Evolutionary conservation across 2,113 vertebrate species (phyloP).

Genomic region (Narcine bancroftii): DNA sequence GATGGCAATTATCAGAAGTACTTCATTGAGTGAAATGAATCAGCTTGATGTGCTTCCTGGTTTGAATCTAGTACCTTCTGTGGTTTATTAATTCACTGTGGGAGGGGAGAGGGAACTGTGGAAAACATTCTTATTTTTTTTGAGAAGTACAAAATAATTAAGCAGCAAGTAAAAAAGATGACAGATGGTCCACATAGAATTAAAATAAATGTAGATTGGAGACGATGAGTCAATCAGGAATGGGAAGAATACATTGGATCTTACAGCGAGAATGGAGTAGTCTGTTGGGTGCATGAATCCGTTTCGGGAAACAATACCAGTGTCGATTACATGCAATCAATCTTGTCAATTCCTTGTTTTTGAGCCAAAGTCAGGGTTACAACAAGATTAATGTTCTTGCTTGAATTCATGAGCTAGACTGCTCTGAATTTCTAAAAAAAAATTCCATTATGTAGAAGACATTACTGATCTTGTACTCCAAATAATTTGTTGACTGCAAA

Average conservation of each 20-base stretch:
- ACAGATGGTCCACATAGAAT: slow-evolving; percentile 11
- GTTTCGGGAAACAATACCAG: background rate
- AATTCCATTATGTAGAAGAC: background rate
- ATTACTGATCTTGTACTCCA: background rate
- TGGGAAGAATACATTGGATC: background rate
- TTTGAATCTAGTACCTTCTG: background rate
- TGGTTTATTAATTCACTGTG: background rate
- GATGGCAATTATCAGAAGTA: background rate
- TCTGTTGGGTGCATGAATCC: background rate
- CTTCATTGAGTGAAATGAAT: background rate
- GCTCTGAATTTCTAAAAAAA: background rate
- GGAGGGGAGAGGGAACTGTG: background rate
- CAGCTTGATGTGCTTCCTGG: background rate
- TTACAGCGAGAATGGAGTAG: background rate
- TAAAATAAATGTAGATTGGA: background rate
- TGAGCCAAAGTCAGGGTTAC: background rate
- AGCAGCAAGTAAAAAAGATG: slow-evolving; percentile 15
- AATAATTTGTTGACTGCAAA: background rate
- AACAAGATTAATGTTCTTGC: background rate
- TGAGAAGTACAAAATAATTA: background rate
- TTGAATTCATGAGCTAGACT: background rate
- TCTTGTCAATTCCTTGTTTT: background rate
- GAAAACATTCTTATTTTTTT: background rate
- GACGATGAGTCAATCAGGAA: background rate
- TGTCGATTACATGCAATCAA: background rate